A percentile compares a stretch with the other conserved stretches of the same genome.
Conservation (phyloP, 2,797 vertebrate genomes). For the Botia almorhae region DNA sequence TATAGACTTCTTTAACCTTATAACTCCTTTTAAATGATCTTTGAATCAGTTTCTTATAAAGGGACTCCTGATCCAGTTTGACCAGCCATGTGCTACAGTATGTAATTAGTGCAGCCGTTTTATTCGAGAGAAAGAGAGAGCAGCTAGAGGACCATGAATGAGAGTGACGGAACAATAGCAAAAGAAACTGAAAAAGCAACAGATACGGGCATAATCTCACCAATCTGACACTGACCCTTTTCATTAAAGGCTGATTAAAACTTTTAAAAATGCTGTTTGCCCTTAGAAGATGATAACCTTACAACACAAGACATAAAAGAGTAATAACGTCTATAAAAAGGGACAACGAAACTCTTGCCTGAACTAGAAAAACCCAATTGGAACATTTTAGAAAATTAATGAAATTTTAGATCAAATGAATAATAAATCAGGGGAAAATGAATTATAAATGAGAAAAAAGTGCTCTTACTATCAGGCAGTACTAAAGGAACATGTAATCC, state of each 20-base stretch:
- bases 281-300: slow-evolving; percentile 82
- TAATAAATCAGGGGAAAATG: slow-evolving; percentile 83
- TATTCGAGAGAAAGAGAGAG: slow-evolving; percentile 48
- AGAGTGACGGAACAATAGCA: slow-evolving; percentile 42
- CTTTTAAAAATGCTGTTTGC: slow-evolving; percentile 77
- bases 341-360: slow-evolving; percentile 75
- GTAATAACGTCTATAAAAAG: slow-evolving; percentile 80
- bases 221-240: slow-evolving; percentile 76
- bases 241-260: slow-evolving; percentile 84
- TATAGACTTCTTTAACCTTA: slow-evolving; percentile 1
- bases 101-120: slow-evolving; percentile 56
- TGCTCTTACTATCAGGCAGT: slow-evolving; percentile 79
- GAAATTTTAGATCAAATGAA: slow-evolving; percentile 88
- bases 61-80: slow-evolving; percentile 27
- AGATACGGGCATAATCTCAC: slow-evolving; percentile 48
- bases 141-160: slow-evolving; percentile 19
- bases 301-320: slow-evolving; percentile 82
- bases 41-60: slow-evolving; percentile 18
- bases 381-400: slow-evolving; percentile 89
- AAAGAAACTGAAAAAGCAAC: slow-evolving; percentile 58
- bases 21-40: slow-evolving; percentile 14
- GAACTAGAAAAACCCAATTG: slow-evolving; percentile 78
- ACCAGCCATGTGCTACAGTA: slow-evolving; percentile 42
- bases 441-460: slow-evolving; percentile 82
- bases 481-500: slow-evolving; percentile 78